Base-by-base conservation (phyloP, 2,113 vertebrate species). In the Struthidea cinerea region DNA sequence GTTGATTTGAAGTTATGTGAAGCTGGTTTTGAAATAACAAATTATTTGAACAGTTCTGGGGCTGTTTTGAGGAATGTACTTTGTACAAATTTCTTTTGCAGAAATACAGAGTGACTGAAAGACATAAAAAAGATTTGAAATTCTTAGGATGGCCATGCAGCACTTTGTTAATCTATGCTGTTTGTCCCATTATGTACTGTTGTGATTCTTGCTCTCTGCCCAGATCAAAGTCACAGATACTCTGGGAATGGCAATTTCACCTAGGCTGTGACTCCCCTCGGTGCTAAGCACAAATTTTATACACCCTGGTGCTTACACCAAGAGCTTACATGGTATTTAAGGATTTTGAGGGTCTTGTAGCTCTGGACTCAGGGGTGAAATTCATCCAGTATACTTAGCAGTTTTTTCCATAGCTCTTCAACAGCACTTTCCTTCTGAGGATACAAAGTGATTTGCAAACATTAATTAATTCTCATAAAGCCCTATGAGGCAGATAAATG, bases 401-500 rank as follows among this genome's bases (percentile, higher is more conserved):
- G 60, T 35, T 96, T 94, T 95, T 86, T 91, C 90, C 33, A 44
- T 21, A 85, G 84, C 87, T 94, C 70, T 87, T 74, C 59, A 69
- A 85, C 79, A 95, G 80, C 39, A 89, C 79, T 94, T 96, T 61
- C 55, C 94, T 96, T 90, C 88, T 86, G 95, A 97, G 92, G 85
- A 96, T 88, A 80, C 90, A 86, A 78, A 86, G 90, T 97, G 83
- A 95, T 96, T 97, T 96, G 93, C 83, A 93, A 90, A 95, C 61
- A 87, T 78, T 94, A 96, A 97, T 97, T 97, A 96, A 94, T 93
- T 95, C 93, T 93, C 81, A 87, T 82, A 93, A 95, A 94, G 65
- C 84, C 93, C 84, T 95, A 50, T 73, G 84, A 95, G 75, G 83
- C 83, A 93, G 88, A 86, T 94, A 80, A 93, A 75, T 95, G 88